Evolutionary conservation across 2,888 invertebrate species (phyloP).

Genomic region (Eupithecia insigniata): DNA sequence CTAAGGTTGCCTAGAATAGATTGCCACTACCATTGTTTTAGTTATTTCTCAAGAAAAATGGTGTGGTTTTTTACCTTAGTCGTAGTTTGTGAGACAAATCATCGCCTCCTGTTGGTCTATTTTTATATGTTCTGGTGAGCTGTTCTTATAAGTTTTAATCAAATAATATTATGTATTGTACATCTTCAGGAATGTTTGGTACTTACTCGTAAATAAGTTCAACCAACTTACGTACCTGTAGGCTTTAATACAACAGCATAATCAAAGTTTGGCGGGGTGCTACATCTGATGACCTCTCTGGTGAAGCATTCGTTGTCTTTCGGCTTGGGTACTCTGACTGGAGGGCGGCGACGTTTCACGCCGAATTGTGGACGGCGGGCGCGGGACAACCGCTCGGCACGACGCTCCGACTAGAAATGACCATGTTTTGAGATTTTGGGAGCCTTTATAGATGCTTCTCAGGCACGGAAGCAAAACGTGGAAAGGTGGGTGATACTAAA

Average conservation of each 20-base stretch:
- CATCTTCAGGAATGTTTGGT: background rate
- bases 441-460: background rate
- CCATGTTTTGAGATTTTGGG: background rate
- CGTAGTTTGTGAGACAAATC: background rate
- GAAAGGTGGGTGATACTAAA: background rate
- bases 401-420: constrained; percentile 71
- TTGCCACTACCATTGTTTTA: background rate
- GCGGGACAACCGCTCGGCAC: constrained; percentile 75
- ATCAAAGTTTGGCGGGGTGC: constrained; percentile 72
- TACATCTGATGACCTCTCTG: constrained; percentile 66
- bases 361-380: constrained; percentile 76
- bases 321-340: constrained; percentile 64
- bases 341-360: constrained; percentile 70
- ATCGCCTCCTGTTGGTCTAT: background rate
- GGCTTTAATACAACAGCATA: constrained; percentile 71
- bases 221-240: constrained; percentile 63
- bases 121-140: background rate
- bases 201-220: background rate
- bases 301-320: constrained; percentile 72
- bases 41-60: background rate
- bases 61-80: background rate
- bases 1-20: background rate
- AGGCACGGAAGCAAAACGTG: background rate
- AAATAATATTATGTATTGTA: background rate
- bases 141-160: background rate